phyloP scores from a whole-genome alignment of 2,113 vertebrate species.

The Pogona vitticeps region DNA sequence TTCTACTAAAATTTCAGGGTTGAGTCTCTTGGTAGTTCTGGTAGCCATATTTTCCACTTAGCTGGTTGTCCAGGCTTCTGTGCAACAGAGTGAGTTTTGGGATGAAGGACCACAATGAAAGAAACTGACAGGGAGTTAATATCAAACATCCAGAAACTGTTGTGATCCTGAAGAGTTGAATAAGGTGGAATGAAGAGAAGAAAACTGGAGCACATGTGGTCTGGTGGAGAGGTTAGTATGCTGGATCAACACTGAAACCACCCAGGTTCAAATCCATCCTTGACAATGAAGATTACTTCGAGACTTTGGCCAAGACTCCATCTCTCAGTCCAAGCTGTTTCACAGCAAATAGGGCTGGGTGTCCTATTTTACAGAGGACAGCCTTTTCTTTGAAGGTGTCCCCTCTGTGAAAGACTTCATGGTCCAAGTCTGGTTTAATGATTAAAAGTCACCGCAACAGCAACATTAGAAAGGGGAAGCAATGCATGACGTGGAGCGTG shows the following conservation, averaged over 20 bases:
- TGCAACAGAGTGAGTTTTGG: not conserved
- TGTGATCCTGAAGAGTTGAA: too few species aligned
- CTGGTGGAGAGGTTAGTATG: not conserved
- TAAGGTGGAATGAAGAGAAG: not conserved
- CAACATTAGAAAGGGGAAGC: not conserved
- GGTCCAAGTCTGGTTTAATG: not conserved
- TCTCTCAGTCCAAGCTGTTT: not conserved
- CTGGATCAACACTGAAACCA: not conserved
- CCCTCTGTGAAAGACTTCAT: not conserved
- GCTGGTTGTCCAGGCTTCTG: not conserved
- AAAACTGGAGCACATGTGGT: not conserved
- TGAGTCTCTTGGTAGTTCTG: not conserved
- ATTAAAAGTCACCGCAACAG: not conserved
- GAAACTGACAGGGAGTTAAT: not conserved
- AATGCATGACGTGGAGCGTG: not conserved
- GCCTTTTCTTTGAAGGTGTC: not conserved
- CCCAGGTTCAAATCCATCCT: not conserved
- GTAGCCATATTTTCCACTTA: not conserved
- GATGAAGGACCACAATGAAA: not conserved
- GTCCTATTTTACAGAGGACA: not conserved
- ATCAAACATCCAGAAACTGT: not conserved
- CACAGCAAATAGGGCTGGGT: not conserved
- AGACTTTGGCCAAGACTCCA: not conserved
- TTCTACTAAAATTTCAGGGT: slow-evolving; percentile 1
- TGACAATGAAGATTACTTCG: not conserved